These are phyloP conservation scores for Anadara kagoshimensis DNA, from an alignment of 1,140 invertebrate genomes.

Conservation along the genomic window DNA sequence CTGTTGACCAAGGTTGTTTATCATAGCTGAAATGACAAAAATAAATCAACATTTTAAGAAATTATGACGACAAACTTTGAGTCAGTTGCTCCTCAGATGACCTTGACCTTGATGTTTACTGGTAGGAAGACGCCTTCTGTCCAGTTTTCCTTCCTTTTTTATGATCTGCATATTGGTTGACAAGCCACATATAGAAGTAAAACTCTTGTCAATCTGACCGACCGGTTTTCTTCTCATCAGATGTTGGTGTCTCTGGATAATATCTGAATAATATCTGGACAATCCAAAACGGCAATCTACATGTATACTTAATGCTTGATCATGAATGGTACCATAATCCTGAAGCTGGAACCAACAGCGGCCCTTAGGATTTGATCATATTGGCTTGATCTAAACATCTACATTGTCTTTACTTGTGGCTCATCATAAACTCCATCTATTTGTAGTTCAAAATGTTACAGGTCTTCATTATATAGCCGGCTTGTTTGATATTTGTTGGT, in stretches of 20 bases:
- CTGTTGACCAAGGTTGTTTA: slow-evolving; percentile 90
- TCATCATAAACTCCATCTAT: no score
- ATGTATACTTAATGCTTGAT: neutral
- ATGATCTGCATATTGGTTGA: no score
- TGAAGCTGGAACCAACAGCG: no score
- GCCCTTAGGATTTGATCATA: no score
- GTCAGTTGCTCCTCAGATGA: neutral
- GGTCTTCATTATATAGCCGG: no score
- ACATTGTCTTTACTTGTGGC: no score
- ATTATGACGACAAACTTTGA: neutral
- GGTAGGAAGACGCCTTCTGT: no score
- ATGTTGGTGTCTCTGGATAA: neutral
- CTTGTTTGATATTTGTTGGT: no score
- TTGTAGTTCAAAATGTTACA: no score
- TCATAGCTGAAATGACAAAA: slow-evolving; percentile 80
- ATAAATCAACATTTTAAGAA: slow-evolving; percentile 5
- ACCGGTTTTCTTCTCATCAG: neutral
- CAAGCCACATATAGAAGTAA: neutral
- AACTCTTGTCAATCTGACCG: neutral
- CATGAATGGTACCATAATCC: no score
- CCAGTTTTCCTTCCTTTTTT: no score
- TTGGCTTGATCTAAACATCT: no score
- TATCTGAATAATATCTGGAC: neutral
- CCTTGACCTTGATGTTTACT: neutral
- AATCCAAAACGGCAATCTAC: neutral